These are phyloP conservation scores for Mesaphorura yosii DNA, from an alignment of 1,140 invertebrate genomes.

Conservation along the genomic window DNA sequence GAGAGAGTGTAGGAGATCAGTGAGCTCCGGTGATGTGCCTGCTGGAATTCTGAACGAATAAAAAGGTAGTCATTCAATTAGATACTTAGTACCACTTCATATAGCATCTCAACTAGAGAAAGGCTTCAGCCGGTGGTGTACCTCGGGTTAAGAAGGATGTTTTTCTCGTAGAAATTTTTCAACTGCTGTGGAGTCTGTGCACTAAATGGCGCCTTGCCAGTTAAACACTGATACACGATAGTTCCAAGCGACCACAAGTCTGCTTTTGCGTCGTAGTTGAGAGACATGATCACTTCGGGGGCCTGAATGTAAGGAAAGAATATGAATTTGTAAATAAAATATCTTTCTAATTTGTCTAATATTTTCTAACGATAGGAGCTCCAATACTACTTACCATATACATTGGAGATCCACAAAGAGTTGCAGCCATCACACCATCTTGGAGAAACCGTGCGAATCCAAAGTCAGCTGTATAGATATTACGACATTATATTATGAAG, in stretches of 20 bases:
- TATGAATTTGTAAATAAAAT: neutral
- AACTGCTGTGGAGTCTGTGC: conserved; percentile 96
- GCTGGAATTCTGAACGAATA: conserved; percentile 64
- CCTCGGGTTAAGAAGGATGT: conserved; percentile 88
- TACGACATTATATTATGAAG: neutral
- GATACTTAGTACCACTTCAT: too few relatives aligned
- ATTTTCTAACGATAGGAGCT: neutral
- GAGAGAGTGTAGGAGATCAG: conserved; percentile 70
- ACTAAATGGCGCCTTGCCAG: conserved; percentile 95
- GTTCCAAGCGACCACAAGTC: conserved; percentile 98
- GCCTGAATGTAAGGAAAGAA: conserved; percentile 43
- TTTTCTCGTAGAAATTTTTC: conserved; percentile 94
- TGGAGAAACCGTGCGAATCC: conserved; percentile 96
- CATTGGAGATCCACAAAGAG: conserved; percentile 96
- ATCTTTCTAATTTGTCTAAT: too few relatives aligned
- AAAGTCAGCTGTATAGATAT: conserved; percentile 75
- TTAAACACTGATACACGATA: conserved; percentile 97
- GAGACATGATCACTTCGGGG: conserved; percentile 98
- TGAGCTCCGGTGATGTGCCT: conserved; percentile 78
- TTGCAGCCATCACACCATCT: conserved; percentile 98
- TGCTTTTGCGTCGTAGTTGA: conserved; percentile 97
- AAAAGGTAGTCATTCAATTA: conserved; percentile 17
- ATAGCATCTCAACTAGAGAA: too few relatives aligned
- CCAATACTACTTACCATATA: conserved; percentile 82
- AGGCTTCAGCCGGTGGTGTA: too few relatives aligned